Conservation (phyloP, 2,888 invertebrate species). For the Pediacus dermestoides region DNA sequence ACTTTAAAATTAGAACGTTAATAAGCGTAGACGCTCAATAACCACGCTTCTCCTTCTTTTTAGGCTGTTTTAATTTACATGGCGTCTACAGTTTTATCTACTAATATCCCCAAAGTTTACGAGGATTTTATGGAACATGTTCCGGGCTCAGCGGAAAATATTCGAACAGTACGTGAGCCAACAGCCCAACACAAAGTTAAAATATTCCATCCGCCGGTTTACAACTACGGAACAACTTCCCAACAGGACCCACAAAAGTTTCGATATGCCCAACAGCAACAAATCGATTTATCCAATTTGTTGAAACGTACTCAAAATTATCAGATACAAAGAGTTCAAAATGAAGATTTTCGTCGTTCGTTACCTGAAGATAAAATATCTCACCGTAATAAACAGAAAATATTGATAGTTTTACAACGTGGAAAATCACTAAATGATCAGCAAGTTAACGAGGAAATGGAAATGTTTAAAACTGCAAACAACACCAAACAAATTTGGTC, state of each 20-base stretch:
- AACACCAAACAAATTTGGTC: no score
- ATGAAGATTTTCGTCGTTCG: no score
- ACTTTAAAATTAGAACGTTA: no score
- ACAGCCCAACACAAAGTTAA: constrained; percentile 9
- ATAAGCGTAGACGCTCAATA: no score
- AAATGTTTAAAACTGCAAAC: constrained; percentile 16
- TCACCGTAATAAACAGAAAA: no score
- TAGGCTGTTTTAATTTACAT: constrained; percentile 14
- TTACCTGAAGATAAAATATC: no score
- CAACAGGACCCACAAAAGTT: constrained; percentile 40
- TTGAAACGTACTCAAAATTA: no score
- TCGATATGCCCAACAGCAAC: constrained; percentile 43
- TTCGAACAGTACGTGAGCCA: constrained; percentile 18
- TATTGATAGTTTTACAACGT: no score
- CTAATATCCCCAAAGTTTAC: constrained; percentile 30
- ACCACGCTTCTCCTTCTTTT: no score
- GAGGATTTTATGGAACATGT: constrained; percentile 28
- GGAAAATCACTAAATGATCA: no score
- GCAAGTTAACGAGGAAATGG: no score
- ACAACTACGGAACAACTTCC: constrained; percentile 30
- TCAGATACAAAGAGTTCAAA: no score
- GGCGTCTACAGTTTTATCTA: constrained; percentile 7
- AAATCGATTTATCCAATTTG: constrained; percentile 30
- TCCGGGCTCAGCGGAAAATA: constrained; percentile 15
- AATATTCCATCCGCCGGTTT: constrained; percentile 27